A percentile compares a stretch with the other conserved stretches of the same genome.
Evolutionary conservation across 2,888 invertebrate genomes (phyloP).

Genomic region (Nowickia ferox): DNA sequence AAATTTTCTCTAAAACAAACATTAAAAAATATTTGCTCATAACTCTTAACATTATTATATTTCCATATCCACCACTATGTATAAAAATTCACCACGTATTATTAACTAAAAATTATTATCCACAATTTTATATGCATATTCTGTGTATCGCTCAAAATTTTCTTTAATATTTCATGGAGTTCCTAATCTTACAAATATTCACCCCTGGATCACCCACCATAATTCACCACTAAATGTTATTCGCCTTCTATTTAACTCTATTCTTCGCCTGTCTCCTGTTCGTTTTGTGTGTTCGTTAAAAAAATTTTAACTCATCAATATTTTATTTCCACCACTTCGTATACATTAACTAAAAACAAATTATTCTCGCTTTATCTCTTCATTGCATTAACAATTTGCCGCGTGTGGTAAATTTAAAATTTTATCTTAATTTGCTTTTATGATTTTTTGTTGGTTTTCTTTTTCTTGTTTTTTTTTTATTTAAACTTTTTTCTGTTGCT

Average conservation of each 20-base stretch:
- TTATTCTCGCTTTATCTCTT: conserved; percentile 45
- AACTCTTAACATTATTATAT: neutral
- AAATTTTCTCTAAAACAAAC: neutral
- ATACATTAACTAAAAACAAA: conserved; percentile 38
- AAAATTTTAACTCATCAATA: conserved; percentile 18
- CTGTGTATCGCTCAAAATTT: neutral
- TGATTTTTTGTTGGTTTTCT: conserved; percentile 22
- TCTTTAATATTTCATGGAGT: conserved; percentile 2
- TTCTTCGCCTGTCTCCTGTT: conserved; percentile 30
- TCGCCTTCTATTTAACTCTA: conserved; percentile 12
- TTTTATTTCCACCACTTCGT: conserved; percentile 19
- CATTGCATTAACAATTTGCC: conserved; percentile 44
- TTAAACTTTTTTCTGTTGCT: conserved; percentile 60
- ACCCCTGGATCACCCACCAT: conserved; percentile 15
- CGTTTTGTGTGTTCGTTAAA: conserved; percentile 33
- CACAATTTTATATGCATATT: neutral
- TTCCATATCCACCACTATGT: conserved; percentile 10
- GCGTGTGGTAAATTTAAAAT: conserved; percentile 31
- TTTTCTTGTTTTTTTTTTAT: conserved; percentile 24
- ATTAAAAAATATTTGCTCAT: too few relatives aligned
- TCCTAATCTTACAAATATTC: neutral
- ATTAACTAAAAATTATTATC: neutral
- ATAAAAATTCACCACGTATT: conserved; percentile 2
- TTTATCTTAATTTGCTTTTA: conserved; percentile 57
- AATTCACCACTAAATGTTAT: conserved; percentile 26